These are phyloP conservation scores for Silvanus unidentatus DNA, from an alignment of 2,888 invertebrate genomes.

Conservation along the genomic window DNA sequence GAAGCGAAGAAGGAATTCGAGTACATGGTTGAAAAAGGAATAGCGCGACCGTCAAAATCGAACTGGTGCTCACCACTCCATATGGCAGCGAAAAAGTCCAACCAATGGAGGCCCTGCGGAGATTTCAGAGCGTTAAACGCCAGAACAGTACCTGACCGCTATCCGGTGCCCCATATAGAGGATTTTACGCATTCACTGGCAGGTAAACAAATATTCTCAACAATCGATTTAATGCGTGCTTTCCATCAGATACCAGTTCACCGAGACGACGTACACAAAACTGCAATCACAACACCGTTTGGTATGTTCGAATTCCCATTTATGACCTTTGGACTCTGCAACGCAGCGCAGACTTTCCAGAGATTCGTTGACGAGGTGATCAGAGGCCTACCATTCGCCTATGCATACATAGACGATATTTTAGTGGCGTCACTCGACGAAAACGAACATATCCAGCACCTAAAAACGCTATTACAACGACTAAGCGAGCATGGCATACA, in stretches of 20 bases:
- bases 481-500: conserved; percentile 21
- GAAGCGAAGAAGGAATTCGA: too few species aligned
- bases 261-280: conserved; percentile 23
- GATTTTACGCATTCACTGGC: not conserved
- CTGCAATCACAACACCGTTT: conserved; percentile 26
- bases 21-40: too few species aligned
- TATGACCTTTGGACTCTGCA: conserved; percentile 39
- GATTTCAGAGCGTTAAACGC: not conserved
- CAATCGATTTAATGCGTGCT: conserved; percentile 15
- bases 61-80: too few species aligned
- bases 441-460: conserved; percentile 21
- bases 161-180: not conserved
- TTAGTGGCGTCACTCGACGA: conserved; percentile 21
- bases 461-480: conserved; percentile 21
- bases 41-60: too few species aligned
- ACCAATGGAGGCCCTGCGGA: not conserved
- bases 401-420: conserved; percentile 27
- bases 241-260: conserved; percentile 23
- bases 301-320: conserved; percentile 30
- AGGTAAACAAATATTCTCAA: conserved; percentile 24
- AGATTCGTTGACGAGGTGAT: conserved; percentile 34
- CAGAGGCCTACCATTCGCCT: conserved; percentile 6
- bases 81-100: too few species aligned
- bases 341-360: conserved; percentile 42
- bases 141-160: not conserved